Evolutionary conservation across 2,113 vertebrate species (phyloP), one percentile per base, ranked within the genome.

Genomic region (Malurus alboscapulatus): DNA sequence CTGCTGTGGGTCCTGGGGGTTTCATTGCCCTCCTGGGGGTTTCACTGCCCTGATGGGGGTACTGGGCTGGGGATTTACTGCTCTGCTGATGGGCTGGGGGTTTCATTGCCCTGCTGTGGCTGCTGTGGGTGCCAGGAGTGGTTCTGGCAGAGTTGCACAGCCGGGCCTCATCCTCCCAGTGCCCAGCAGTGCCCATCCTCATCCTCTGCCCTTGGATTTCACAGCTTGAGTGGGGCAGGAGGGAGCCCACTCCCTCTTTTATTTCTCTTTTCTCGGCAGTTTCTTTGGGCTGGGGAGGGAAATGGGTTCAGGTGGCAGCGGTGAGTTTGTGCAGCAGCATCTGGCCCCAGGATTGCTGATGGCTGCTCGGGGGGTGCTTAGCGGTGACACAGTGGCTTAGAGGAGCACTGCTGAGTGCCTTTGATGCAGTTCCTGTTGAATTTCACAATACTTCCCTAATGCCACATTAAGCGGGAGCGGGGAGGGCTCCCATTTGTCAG

Each of bases 401-500:
- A 91, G 94, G 78, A 95, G 93, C 79, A 2, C 93, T 83, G 95
- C 95, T 62, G 93, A 85, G 96, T 21, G 77, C 11, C 92, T 88
- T 80, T 94, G 96, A 76, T 96, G 84, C 90, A 30, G 90, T 45
- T 95, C 67, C 90, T 77, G 92, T 90, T 90, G 85, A 69, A 87
- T 90, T 84, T 53, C 95, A 73, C 90, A 93, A 88, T 73, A 58
- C 95, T 94, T 88, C 96, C 93, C 93, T 58, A 24, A 86, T 66
- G 95, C 90, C 92, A 62, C 93, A 88, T 94, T 95, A 93, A 82
- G 88, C 6, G 2, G 25, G 88, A 80, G 79, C 4, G 45, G 93
- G 92, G 90, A 83, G 87, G 84, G 92, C 85, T 93, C 88, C 96
- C 85, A 55, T 94, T 96, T 94, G 91, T 95, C 96, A 96, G 92